Conservation (phyloP, 2,113 vertebrate species). For the Smithornis capensis region DNA sequence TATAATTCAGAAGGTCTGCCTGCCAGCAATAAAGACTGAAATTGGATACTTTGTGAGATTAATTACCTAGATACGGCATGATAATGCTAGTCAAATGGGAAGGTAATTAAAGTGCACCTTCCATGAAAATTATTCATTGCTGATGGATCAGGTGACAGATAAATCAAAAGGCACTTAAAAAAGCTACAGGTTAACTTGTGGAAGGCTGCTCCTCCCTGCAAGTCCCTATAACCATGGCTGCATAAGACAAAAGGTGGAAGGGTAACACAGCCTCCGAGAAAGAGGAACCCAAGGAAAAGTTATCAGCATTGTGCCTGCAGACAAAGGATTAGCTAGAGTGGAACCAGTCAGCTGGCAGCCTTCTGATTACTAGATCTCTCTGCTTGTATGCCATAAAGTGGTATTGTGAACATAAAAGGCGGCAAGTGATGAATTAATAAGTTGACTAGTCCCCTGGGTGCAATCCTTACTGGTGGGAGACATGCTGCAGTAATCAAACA, state of each 20-base stretch:
- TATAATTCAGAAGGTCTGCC: slow-evolving; percentile 90
- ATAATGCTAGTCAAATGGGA: slow-evolving; percentile 99
- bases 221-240: slow-evolving; percentile 77
- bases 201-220: slow-evolving; percentile 74
- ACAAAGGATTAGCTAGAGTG: slow-evolving; percentile 84
- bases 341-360: slow-evolving; percentile 79
- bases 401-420: slow-evolving; percentile 74
- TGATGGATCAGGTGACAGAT: slow-evolving; percentile 97
- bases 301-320: slow-evolving; percentile 79
- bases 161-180: slow-evolving; percentile 91
- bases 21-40: slow-evolving; percentile 95
- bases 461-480: slow-evolving; percentile 80
- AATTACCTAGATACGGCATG: slow-evolving; percentile 97
- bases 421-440: slow-evolving; percentile 88
- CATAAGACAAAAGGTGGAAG: slow-evolving; percentile 65
- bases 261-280: slow-evolving; percentile 44
- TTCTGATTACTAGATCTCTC: slow-evolving; percentile 75
- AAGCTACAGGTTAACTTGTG: slow-evolving; percentile 93
- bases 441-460: slow-evolving; percentile 81
- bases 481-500: slow-evolving; percentile 80
- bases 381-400: slow-evolving; percentile 74
- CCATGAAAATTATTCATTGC: slow-evolving; percentile 99
- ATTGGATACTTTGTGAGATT: slow-evolving; percentile 99
- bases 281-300: slow-evolving; percentile 59
- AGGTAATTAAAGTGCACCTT: slow-evolving; percentile 99